Base-by-base conservation (phyloP, 2,888 invertebrate genomes). In the Dryocosmus kuriphilus region DNA sequence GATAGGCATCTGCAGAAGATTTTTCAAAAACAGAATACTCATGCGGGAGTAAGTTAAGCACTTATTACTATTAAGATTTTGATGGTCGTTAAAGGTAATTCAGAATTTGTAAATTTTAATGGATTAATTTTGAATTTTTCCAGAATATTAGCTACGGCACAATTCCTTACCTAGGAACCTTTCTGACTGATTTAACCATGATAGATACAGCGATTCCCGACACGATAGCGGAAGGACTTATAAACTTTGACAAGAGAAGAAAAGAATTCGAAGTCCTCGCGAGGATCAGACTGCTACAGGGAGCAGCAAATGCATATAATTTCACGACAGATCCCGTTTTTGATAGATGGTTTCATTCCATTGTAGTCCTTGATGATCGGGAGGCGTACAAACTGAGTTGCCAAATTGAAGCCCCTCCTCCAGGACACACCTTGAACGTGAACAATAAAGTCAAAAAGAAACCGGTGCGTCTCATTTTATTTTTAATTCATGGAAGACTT, bases 231-330 rank as follows among this genome's bases (percentile, higher is more conserved):
- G 96, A 96, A 80, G 96, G 96, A 67, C 93, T 99, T 71, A 98
- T 99, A 74, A 99, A 99, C 92, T 99, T 99, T 91, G 99, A 99
- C 91, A 99, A 99, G 92, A 95, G 98, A 78, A 93, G 99, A 81
- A 99, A 99, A 92, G 99, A 99, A 92, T 99, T 99, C 92, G 99
- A 99, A 92, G 97, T 99, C 32, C 93, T 99, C 80, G 99, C 99
- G 11, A 98, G 98, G 93, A 97, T 99, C 79, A 97, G 98, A 90
- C 92, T 99, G 79, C 93, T 99, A n/a, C 99, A 99, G 92, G 95
- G 96, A 5, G 98, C 99, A 19, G 98, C 99, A 4, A 98, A 98
- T 90, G 97, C 98, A 3, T 99, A 99, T 91, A 96, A 96, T 89
- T 94, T 99, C 82, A 94, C 94, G 51, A 94, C 95, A 83, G 98